Percentiles rank a stretch among this genome's conserved stretches.
These are phyloP conservation scores for Recurvirostra avosetta DNA, from an alignment of 2,113 vertebrate genomes.

Conservation along the genomic window DNA sequence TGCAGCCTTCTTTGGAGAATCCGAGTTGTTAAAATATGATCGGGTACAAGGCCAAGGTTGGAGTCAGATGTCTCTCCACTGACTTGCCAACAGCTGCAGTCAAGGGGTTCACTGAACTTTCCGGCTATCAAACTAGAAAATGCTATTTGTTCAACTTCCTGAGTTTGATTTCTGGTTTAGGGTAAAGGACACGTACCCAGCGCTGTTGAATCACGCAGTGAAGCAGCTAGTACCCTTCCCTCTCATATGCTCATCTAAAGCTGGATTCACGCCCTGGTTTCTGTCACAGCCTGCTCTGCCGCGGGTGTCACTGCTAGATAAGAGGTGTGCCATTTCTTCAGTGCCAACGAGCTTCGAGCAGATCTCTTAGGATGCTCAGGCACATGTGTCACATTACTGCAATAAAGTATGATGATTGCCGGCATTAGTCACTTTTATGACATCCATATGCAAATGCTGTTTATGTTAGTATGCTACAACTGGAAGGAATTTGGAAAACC, in stretches of 20 bases:
- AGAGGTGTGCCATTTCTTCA: not conserved
- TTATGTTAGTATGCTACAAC: constrained; percentile 44
- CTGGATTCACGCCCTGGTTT: not conserved
- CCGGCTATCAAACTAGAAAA: constrained; percentile 7
- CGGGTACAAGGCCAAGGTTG: not conserved
- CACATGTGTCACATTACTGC: constrained; percentile 51
- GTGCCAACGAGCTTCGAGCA: not conserved
- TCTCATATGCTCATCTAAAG: not conserved
- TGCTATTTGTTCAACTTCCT: not conserved
- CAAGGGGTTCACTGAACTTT: not conserved
- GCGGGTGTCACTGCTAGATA: not conserved
- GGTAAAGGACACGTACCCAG: not conserved
- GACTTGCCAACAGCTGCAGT: not conserved
- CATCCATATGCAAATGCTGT: constrained; percentile 63
- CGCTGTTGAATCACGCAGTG: not conserved
- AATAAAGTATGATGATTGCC: constrained; percentile 5
- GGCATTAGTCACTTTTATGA: constrained; percentile 60
- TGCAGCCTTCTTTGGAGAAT: not conserved
- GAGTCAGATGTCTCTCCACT: not conserved
- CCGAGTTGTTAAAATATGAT: not conserved
- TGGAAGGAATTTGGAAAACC: constrained; percentile 64
- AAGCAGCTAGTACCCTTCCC: not conserved
- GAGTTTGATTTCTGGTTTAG: not conserved
- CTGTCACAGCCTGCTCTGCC: not conserved
- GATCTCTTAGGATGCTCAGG: constrained; percentile 15